Conservation (phyloP, 2,888 invertebrate genomes). For the Drosophila quasianomalipes region DNA sequence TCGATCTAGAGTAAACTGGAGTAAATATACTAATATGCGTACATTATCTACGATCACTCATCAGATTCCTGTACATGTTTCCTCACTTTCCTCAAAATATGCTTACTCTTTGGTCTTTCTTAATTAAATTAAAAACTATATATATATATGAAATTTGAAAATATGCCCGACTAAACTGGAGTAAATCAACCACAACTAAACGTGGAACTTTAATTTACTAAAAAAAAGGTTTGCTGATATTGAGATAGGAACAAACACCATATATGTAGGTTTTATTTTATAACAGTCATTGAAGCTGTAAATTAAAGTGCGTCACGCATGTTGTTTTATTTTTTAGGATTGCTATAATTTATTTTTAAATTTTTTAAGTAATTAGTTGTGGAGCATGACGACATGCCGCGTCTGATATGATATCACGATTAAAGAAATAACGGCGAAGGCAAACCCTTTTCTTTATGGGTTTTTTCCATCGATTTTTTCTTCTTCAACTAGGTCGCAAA, state of each 20-base stretch:
- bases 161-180: background rate
- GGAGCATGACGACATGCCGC: slow-evolving; percentile 32
- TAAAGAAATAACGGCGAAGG: slow-evolving; percentile 29
- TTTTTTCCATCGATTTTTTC: background rate
- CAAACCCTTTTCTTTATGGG: slow-evolving; percentile 57
- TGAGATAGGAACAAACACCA: slow-evolving; percentile 3
- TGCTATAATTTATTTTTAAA: slow-evolving; percentile 1
- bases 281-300: slow-evolving; percentile 26
- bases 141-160: background rate
- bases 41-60: background rate
- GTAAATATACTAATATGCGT: background rate
- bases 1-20: background rate
- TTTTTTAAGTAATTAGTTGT: slow-evolving; percentile 66
- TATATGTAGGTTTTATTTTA: slow-evolving; percentile 11
- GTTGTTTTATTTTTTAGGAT: slow-evolving; percentile 35
- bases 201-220: background rate
- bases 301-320: slow-evolving; percentile 58
- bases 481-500: slow-evolving; percentile 52
- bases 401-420: slow-evolving; percentile 44
- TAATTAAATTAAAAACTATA: background rate
- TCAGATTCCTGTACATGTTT: background rate
- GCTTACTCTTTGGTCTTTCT: background rate
- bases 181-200: background rate
- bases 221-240: background rate
- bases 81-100: background rate